These are phyloP conservation scores for Falco punctatus DNA, from an alignment of 2,113 vertebrate genomes.

Conservation along the genomic window DNA sequence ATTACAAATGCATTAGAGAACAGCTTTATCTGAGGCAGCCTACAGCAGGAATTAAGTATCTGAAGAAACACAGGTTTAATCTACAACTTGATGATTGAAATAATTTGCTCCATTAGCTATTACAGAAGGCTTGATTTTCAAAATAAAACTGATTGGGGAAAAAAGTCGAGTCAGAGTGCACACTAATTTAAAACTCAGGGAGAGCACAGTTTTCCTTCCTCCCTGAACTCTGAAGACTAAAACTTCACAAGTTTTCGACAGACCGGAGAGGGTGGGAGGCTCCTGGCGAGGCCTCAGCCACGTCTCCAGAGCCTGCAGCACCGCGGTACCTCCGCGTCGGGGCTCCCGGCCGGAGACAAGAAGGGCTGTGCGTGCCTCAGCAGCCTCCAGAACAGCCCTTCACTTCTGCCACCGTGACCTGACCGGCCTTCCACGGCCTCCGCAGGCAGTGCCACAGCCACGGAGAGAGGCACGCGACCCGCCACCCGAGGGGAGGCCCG, in stretches of 20 bases:
- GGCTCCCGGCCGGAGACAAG: background rate
- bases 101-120: background rate
- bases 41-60: background rate
- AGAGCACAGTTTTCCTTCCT: background rate
- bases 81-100: background rate
- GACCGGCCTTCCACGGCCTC: background rate
- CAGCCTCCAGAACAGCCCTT: background rate
- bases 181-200: background rate
- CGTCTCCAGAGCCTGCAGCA: background rate
- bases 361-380: background rate
- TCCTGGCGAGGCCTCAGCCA: background rate
- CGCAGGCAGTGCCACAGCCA: fast-evolving
- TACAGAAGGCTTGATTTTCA: background rate
- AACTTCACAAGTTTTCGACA: background rate
- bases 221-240: background rate
- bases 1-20: background rate
- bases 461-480: fast-evolving
- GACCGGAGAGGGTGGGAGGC: background rate
- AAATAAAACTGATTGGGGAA: background rate
- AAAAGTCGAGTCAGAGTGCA: background rate
- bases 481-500: fast-evolving
- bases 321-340: background rate
- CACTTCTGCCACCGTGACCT: background rate
- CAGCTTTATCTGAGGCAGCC: background rate
- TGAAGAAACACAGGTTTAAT: background rate